Evolutionary conservation across 2,888 invertebrate species (phyloP).

Genomic region (Corythucha ciliata): DNA sequence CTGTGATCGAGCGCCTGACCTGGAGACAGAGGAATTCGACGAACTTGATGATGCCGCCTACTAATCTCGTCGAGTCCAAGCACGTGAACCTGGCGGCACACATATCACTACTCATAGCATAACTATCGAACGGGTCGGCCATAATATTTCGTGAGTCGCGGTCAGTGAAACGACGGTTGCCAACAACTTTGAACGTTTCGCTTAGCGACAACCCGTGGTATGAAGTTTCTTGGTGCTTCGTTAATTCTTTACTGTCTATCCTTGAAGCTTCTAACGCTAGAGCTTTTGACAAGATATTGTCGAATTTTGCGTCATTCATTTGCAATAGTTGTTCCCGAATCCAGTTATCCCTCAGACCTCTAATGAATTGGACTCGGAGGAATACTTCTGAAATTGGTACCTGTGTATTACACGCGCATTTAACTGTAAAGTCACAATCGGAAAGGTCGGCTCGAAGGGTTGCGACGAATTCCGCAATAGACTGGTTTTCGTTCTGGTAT

Average conservation of each 20-base stretch:
- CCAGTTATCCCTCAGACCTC: constrained; percentile 2
- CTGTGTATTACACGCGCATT: neutral
- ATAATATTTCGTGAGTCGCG: too few species aligned
- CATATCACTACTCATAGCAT: too few species aligned
- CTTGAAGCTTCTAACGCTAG: neutral
- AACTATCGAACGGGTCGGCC: too few species aligned
- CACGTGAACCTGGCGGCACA: too few species aligned
- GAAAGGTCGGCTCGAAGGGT: neutral
- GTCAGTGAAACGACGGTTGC: too few species aligned
- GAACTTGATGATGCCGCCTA: too few species aligned
- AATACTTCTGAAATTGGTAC: neutral
- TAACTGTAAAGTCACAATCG: neutral
- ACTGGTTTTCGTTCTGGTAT: constrained; percentile 10
- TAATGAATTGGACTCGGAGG: neutral
- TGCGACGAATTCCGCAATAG: constrained; percentile 6
- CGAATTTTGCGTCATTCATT: neutral
- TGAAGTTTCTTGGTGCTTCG: too few species aligned
- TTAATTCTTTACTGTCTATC: neutral
- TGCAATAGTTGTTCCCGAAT: neutral
- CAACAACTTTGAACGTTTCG: neutral
- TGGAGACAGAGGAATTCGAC: too few species aligned
- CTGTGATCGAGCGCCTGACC: too few species aligned
- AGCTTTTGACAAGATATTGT: neutral
- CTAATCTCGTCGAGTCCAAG: too few species aligned
- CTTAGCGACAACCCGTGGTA: too few species aligned